phyloP scores from a whole-genome alignment of 2,888 invertebrate genomes.

The Pachydiplax longipennis region DNA sequence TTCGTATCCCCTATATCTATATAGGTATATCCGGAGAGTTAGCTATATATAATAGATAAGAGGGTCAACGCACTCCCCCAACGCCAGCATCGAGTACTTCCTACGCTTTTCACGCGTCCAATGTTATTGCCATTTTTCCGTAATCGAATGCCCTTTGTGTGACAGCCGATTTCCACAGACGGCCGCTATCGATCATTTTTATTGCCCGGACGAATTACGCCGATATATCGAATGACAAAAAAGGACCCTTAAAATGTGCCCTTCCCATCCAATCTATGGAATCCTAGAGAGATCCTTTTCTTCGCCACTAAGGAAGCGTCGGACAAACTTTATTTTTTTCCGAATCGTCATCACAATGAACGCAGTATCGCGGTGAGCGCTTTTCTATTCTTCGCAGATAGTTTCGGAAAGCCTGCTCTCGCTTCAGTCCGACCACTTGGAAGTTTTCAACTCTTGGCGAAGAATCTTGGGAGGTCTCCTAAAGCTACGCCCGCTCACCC shows the following conservation, averaged over 20 bases:
- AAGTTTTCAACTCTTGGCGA: neutral
- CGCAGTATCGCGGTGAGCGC: no score
- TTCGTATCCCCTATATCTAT: no score
- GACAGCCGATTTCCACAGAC: neutral
- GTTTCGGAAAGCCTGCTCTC: neutral
- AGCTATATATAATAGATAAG: no score
- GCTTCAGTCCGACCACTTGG: neutral
- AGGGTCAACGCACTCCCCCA: neutral
- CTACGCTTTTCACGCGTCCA: neutral
- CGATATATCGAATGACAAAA: neutral
- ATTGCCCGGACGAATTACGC: neutral
- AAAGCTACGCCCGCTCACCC: no score
- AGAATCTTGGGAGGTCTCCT: neutral
- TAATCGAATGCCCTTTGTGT: neutral
- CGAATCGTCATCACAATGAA: no score
- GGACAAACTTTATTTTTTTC: no score
- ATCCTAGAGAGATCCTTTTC: no score
- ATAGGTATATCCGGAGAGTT: no score
- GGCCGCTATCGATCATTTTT: neutral
- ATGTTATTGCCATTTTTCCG: neutral
- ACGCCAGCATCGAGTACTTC: neutral
- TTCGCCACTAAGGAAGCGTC: no score
- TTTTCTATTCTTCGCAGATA: neutral
- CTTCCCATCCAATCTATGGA: no score
- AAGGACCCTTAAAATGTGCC: neutral